A percentile compares a stretch with the other conserved stretches of the same genome.
Conservation (phyloP, 2,888 invertebrate species). For the Hyposoter dolosus region DNA sequence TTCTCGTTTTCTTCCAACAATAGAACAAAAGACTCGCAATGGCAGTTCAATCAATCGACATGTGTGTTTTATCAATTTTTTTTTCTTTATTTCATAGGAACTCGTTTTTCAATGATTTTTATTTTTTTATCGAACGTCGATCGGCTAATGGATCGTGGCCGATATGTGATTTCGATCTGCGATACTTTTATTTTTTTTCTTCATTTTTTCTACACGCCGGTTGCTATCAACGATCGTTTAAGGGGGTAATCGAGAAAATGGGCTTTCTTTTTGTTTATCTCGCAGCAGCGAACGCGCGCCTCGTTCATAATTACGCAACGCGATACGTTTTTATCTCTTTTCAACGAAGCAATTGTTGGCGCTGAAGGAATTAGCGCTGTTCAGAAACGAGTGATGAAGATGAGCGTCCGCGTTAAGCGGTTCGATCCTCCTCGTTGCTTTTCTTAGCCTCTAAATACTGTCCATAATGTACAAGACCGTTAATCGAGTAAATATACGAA, state of each 20-base stretch:
- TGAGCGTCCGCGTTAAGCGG: conserved; percentile 30
- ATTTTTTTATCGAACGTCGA: conserved; percentile 57
- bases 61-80: conserved; percentile 2
- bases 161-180: conserved; percentile 46
- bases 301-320: conserved; percentile 4
- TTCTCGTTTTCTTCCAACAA: neutral
- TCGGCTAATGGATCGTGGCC: conserved; percentile 43
- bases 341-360: conserved; percentile 1
- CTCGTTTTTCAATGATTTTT: conserved; percentile 61
- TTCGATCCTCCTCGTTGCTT: conserved; percentile 39
- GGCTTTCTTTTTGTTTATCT: conserved; percentile 1
- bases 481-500: conserved; percentile 54
- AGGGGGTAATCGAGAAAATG: conserved; percentile 33
- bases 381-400: neutral
- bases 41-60: conserved; percentile 41
- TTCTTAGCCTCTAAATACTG: conserved; percentile 72
- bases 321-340: neutral
- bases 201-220: conserved; percentile 36
- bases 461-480: conserved; percentile 73
- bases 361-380: neutral
- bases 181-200: neutral
- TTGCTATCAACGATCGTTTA: conserved; percentile 35
- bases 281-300: conserved; percentile 24
- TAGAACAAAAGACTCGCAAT: conserved; percentile 42
- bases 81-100: conserved; percentile 59